Conservation (phyloP, 1,140 invertebrate species). For the Lerema accius region DNA sequence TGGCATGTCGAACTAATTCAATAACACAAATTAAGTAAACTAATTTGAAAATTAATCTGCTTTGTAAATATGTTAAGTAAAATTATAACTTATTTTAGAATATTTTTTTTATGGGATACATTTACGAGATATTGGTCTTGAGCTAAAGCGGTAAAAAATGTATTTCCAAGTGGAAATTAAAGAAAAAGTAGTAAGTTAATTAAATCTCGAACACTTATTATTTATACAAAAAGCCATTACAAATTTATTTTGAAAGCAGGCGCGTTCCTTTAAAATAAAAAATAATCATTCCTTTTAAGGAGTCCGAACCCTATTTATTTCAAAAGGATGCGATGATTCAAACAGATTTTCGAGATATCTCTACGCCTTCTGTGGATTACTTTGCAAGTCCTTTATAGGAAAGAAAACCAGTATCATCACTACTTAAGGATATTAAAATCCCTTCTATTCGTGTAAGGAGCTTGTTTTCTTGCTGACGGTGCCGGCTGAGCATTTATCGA, state of each 20-base stretch:
- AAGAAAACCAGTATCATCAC: conserved; percentile 78
- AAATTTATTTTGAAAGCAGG: conserved; percentile 6
- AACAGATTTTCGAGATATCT: conserved; percentile 77
- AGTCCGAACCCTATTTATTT: conserved; percentile 75
- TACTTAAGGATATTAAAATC: conserved; percentile 83
- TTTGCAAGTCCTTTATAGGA: conserved; percentile 80
- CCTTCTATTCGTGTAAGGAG: conserved; percentile 77
- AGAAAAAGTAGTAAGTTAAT: no score
- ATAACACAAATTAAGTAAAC: conserved; percentile 2
- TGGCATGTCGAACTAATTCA: background rate
- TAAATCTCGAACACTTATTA: no score
- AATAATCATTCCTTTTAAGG: conserved; percentile 60
- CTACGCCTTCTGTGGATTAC: conserved; percentile 75
- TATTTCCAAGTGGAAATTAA: no score
- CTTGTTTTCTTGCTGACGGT: conserved; percentile 76
- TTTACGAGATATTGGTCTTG: no score
- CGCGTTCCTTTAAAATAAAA: conserved; percentile 29
- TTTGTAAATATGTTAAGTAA: no score
- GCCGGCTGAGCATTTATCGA: conserved; percentile 63
- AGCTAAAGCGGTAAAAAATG: no score
- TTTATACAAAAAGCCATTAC: background rate
- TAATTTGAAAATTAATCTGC: no score
- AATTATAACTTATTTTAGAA: no score
- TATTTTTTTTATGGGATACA: no score
- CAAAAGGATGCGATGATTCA: conserved; percentile 78